Evolutionary conservation across 2,113 vertebrate species (phyloP), one percentile per base, ranked within the genome.

Genomic region (Rhinopomastus cyanomelas): DNA sequence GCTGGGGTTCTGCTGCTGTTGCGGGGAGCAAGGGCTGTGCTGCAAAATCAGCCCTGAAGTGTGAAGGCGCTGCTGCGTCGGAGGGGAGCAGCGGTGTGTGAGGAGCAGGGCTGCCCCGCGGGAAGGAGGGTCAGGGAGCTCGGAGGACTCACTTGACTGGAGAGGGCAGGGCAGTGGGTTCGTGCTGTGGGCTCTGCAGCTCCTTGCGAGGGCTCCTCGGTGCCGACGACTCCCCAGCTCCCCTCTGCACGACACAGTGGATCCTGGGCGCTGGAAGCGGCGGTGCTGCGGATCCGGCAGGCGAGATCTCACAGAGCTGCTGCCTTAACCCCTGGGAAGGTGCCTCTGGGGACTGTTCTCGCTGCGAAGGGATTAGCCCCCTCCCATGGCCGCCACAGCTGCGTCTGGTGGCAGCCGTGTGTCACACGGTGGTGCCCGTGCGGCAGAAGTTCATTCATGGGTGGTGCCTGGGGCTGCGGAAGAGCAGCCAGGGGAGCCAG

Each of bases 241-340:
- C 3, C 21, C 55, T 55, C n/a, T 23, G 65, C 39, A 15, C 5
- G 3, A 36, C 34, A 0, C 5, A 0, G 53, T 1, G 48, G 3
- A 2, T 64, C 78, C 1, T 1, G 69, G 6, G 75, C 5, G 29
- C 37, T 53, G 23, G 44, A 56, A 29, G 64, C 5, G 6, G 75
- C 5, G 29, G 78, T 3, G 8, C 73, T 5, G 42, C 3, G 1
- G 39, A 20, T 42, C 61, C 49, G 4, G 46, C n/a, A 22, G 48
- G 6, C 0, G 2, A 30, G 61, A 34, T 4, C 10, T 8, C 80
- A 36, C 17, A 65, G 36, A 92, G 83, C 80, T 36, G 32, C 85
- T 93, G 94, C 93, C 93, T 96, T 96, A 95, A 89, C 72, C 53
- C 49, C 67, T 62, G 16, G 53, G 30, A 37, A 75, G 61, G 82